phyloP scores from a whole-genome alignment of 2,888 invertebrate genomes.

The Catotricha subobsoleta region DNA sequence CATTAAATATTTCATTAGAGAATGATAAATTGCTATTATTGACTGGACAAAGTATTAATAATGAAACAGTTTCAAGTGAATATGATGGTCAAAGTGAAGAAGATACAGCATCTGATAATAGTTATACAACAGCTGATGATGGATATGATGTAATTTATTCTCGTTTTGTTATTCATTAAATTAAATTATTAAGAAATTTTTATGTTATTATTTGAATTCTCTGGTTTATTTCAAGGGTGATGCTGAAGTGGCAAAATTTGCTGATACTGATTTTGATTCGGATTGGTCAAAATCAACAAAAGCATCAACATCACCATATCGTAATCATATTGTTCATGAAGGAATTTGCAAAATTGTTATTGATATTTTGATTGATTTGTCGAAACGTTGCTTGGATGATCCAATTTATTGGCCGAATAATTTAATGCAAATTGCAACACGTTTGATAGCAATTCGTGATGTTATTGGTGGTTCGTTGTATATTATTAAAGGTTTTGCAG shows the following conservation, averaged over 20 bases:
- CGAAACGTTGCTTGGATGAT: conserved; percentile 20
- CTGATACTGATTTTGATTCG: background rate
- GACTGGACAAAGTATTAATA: conserved; percentile 19
- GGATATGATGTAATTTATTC: conserved; percentile 21
- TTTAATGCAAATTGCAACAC: conserved; percentile 24
- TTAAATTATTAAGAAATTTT: background rate
- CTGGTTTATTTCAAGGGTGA: too few relatives aligned
- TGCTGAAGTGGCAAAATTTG: conserved; percentile 18
- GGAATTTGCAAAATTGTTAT: conserved; percentile 25
- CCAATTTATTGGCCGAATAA: conserved; percentile 22
- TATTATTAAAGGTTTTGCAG: conserved; percentile 24
- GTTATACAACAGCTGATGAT: conserved; percentile 26
- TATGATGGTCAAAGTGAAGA: conserved; percentile 20
- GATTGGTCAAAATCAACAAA: background rate
- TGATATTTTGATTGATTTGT: conserved; percentile 25
- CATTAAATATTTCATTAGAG: background rate
- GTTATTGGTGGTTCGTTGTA: conserved; percentile 26
- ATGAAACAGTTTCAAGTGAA: conserved; percentile 14
- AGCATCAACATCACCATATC: conserved; percentile 20
- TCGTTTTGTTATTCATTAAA: background rate
- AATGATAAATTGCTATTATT: conserved; percentile 1
- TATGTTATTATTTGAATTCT: too few relatives aligned
- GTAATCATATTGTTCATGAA: conserved; percentile 23
- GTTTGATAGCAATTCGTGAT: conserved; percentile 26
- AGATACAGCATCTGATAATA: conserved; percentile 24